Base-by-base conservation (phyloP, 2,888 invertebrate species). In the Chaitophorus viminalis region DNA sequence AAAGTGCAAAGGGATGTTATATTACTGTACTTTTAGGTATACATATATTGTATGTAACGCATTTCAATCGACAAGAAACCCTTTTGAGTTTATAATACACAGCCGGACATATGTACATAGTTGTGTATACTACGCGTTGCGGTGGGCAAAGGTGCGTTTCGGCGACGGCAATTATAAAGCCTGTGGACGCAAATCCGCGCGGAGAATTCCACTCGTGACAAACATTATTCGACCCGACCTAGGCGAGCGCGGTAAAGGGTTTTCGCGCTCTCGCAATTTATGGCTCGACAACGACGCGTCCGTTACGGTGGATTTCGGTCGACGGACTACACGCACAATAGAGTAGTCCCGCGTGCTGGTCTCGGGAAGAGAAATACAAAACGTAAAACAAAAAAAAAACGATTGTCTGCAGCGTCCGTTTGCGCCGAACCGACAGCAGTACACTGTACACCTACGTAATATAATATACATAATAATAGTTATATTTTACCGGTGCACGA, bases 181-280 rank as follows among this genome's bases (percentile, higher is more conserved):
- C 68, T n/a, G 68, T n/a, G n/a, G n/a, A n/a, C n/a, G 68, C 3
- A 68, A 65, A 68, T 68, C 68, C 68, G 68, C 68, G 68, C 11
- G 68, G 68, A n/a, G 68, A 68, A 68, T 68, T 68, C 68, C 68
- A 29, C 68, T n/a, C 68, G 68, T 29, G 68, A 68, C 68, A 68
- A 68, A 68, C 68, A 29, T 68, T 68, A 68, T 68, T 68, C 68
- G 68, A 29, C 68, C 29, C 29, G 29, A 29, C 68, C 68, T 25
- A n/a, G 60, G 11, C 0, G 68, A 0, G 68, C 29, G n/a, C n/a
- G 68, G 68, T 11, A 11, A 68, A 11, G 68, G 68, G 68, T 68
- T 25, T 68, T 68, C 29, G 46, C 46, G 46, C 14, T n/a, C n/a
- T n/a, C n/a, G n/a, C 68, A 29, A 68, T 68, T 68, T 68, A 68